Base-by-base conservation (phyloP, 1,140 invertebrate genomes). In the Wasmannia auropunctata region DNA sequence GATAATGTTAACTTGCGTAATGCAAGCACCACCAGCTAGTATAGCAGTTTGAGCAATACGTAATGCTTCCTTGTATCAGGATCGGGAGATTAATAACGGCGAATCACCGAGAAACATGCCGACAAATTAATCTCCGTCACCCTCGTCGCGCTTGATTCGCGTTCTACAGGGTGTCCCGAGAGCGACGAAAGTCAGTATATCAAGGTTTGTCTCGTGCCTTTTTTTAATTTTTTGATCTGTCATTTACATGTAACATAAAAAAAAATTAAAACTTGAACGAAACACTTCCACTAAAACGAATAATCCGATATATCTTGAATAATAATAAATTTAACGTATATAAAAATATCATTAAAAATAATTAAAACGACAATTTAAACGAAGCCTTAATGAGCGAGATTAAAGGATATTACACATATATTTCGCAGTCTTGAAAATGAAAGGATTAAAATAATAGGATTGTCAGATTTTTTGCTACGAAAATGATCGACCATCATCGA, bases 21-120 rank as follows among this genome's bases (percentile, higher is more conserved):
- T 85, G 81, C 72, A 85, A 85, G 74, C 65, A 69, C 83, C 72
- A 81, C 67, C n/a, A 86, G 77, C 81, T 80, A 86, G 85, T 85
- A 79, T 40, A 85, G 65, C 81, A 54, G 34, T 70, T 87, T 49
- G 72, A 90, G 87, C 84, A 90, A 91, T 85, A 88, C 74, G 83
- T 90, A 88, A 83, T 88, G 84, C 77, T 56, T 85, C 63, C 62
- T 69, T 49, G 43, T 54, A 28, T 63, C 51, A 43, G 37, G 51
- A 58, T 83, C 79, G 67, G 67, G 79, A 83, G 79, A 83, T 83
- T 83, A 74, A 46, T 8, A n/a, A 34, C n/a, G 67, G 28, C 58
- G 43, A n/a, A 58, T 77, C 56, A 22, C 60, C 49, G 54, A 67
- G 22, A 46, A 19, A 40, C 43, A 72, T 25, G 62, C 25, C 31